These are phyloP conservation scores for Margaritifera margaritifera DNA, from an alignment of 2,888 invertebrate species.

Conservation along the genomic window DNA sequence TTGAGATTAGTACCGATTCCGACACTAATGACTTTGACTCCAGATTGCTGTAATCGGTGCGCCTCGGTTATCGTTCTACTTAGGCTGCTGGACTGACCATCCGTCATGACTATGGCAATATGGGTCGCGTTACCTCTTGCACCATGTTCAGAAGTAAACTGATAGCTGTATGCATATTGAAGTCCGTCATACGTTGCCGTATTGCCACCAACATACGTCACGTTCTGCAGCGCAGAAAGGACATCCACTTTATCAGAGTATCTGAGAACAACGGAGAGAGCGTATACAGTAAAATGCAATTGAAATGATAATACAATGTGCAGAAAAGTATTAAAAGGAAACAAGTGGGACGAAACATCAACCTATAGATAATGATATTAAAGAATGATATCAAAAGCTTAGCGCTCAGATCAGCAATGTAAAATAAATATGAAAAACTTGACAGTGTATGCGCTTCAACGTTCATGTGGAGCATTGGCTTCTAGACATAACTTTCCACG, in stretches of 20 bases:
- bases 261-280: too few species aligned
- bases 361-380: too few species aligned
- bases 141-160: background rate
- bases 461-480: too few species aligned
- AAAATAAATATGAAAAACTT: too few species aligned
- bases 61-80: conserved; percentile 8
- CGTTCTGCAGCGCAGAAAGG: conserved; percentile 6
- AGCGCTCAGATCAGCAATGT: too few species aligned
- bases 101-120: conserved; percentile 14
- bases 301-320: too few species aligned
- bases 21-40: conserved; percentile 12
- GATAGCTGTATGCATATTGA: conserved; percentile 3
- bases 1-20: conserved; percentile 11
- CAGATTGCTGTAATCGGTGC: conserved; percentile 1
- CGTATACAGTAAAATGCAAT: too few species aligned
- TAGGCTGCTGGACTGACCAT: conserved; percentile 9
- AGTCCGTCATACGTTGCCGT: conserved; percentile 10
- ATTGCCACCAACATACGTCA: conserved; percentile 6
- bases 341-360: too few species aligned
- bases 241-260: conserved; percentile 5
- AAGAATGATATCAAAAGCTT: too few species aligned
- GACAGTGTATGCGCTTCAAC: too few species aligned
- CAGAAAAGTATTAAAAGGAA: too few species aligned
- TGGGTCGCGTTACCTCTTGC: conserved; percentile 5
- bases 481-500: too few species aligned